A percentile compares a stretch with the other conserved stretches of the same genome.
These are phyloP conservation scores for Sciurus vulgaris DNA, from an alignment of 2,797 vertebrate genomes.

Conservation along the genomic window DNA sequence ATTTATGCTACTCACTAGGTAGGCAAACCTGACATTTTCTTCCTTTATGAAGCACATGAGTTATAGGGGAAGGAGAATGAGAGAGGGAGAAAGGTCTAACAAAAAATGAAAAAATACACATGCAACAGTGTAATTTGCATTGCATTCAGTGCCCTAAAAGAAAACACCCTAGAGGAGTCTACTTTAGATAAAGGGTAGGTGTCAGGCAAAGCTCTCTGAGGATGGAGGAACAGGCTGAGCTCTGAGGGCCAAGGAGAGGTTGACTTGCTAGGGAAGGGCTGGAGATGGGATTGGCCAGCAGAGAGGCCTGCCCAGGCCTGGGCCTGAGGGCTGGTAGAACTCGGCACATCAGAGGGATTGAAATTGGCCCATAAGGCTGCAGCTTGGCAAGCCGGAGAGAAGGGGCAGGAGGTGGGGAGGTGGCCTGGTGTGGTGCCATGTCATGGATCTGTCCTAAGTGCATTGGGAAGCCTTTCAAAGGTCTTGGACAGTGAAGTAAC, in stretches of 20 bases:
- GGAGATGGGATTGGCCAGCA: neutral
- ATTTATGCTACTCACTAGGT: neutral
- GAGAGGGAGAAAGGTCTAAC: neutral
- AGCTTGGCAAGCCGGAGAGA: neutral
- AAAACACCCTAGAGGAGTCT: neutral
- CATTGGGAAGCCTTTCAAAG: neutral
- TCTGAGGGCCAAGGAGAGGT: neutral
- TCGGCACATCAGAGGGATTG: neutral
- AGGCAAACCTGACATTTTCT: neutral
- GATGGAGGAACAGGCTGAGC: neutral
- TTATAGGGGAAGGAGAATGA: neutral
- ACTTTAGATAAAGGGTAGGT: neutral
- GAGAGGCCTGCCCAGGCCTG: neutral
- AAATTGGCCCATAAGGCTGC: neutral
- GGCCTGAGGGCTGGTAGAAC: neutral
- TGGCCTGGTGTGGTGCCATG: neutral
- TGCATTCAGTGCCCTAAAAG: neutral
- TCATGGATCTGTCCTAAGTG: conserved; percentile 23
- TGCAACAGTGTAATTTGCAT: neutral
- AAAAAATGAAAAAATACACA: neutral
- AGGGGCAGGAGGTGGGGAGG: neutral
- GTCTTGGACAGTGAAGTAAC: neutral
- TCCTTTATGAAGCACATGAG: neutral
- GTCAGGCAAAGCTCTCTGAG: neutral
- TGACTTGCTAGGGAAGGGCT: neutral